A percentile compares a stretch with the other conserved stretches of the same genome.
Conservation (phyloP, 2,888 invertebrate species). For the Parnassius mnemosyne region DNA sequence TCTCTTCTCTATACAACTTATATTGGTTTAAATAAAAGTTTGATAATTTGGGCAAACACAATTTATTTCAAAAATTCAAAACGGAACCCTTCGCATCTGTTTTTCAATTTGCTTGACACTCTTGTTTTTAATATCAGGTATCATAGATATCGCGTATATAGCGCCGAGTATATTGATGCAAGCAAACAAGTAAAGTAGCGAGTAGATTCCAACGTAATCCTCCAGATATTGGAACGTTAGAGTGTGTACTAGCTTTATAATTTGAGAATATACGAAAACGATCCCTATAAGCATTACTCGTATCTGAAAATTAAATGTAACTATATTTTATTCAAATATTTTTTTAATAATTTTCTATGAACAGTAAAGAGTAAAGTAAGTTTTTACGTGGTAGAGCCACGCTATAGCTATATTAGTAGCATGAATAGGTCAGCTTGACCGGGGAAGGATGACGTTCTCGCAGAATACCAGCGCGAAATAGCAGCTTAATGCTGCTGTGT, state of each 20-base stretch:
- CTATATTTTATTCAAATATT: background rate
- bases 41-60: constrained; percentile 8
- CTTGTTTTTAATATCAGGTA: constrained; percentile 52
- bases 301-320: constrained; percentile 48
- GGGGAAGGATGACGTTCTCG: too few relatives aligned
- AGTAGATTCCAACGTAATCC: constrained; percentile 56
- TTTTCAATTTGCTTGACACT: constrained; percentile 57
- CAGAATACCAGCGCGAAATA: too few relatives aligned
- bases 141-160: constrained; percentile 53
- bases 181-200: constrained; percentile 59
- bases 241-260: constrained; percentile 54
- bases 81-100: constrained; percentile 55
- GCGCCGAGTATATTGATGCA: constrained; percentile 58
- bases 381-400: background rate
- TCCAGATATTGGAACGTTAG: constrained; percentile 59
- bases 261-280: constrained; percentile 53
- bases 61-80: constrained; percentile 46
- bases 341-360: background rate
- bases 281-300: constrained; percentile 51
- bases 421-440: too few relatives aligned
- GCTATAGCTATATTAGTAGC: too few relatives aligned
- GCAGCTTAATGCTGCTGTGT: too few relatives aligned
- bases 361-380: background rate
- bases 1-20: too few relatives aligned
- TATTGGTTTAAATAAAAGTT: background rate